Base-by-base conservation (phyloP, 1,140 invertebrate species). In the Nymphalis io region DNA sequence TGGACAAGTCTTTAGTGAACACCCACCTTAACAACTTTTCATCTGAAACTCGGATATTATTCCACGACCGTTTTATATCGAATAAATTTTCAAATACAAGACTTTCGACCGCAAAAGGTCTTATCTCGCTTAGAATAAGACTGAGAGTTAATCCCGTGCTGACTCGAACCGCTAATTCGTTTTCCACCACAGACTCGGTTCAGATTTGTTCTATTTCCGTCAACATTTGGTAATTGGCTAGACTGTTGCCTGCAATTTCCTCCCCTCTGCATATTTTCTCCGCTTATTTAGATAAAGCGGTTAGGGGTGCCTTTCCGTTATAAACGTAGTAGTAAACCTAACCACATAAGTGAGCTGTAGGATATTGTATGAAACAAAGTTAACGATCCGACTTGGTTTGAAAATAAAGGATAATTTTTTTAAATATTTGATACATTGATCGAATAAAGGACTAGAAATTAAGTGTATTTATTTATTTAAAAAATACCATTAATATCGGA, bases 171-270 rank as follows among this genome's bases (percentile, higher is more conserved):
- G 46, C 18, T 51, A 55, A 64, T 68, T 60, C 58, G 39, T 57
- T 57, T 62, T 33, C 18, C 16, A 16, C 46, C 46, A 38, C 51
- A 23, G 27, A 33, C 27, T 33, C 27, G 27, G 27, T 33, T 57
- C 38, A 48, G 40, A 68, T 69, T 70, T 70, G 68, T 63, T 59
- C 48, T 59, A 70, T 70, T 59, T 70, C 61, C 61, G 42, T 46
- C 20, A 57, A 64, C 33, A 70, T 70, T 60, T 53, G 55, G 42
- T 61, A 70, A 70, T 70, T 64, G 68, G 61, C 68, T 21, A 70
- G 68, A 40, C 61, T 60, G 44, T 70, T 63, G 61, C 23, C 55
- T 64, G 57, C 61, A 64, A 64, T 70, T 70, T 64, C 68, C 61
- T 62, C 61, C 61, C 61, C 57, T 60, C 40, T 65, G 53, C 55